Evolutionary conservation across 1,140 invertebrate species (phyloP).

Genomic region (Drosophila ohnishii): DNA sequence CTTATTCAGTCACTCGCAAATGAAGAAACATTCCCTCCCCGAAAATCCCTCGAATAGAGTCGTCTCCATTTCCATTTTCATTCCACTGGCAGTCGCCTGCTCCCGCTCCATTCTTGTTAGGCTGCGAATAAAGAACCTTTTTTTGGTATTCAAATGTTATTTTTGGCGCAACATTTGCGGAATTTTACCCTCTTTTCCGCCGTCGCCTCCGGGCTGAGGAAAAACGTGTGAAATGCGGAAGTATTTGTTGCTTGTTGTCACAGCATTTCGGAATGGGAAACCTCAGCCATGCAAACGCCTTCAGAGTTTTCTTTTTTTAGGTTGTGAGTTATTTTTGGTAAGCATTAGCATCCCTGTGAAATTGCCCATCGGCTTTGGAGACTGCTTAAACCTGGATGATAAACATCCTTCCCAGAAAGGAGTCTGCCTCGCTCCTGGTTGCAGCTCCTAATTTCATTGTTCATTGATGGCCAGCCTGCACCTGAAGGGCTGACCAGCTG

Average conservation of each 20-base stretch:
- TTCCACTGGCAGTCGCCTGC: slow-evolving; percentile 1
- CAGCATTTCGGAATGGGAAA: slow-evolving; percentile 30
- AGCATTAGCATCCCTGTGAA: slow-evolving; percentile 42
- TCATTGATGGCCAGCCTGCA: slow-evolving; percentile 32
- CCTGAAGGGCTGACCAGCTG: background rate
- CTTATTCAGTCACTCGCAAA: slow-evolving; percentile 64
- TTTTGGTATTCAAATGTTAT: slow-evolving; percentile 78
- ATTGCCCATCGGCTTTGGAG: slow-evolving; percentile 41
- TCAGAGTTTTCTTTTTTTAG: slow-evolving; percentile 41
- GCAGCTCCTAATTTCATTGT: slow-evolving; percentile 48
- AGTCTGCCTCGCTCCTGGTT: background rate
- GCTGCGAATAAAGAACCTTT: slow-evolving; percentile 55
- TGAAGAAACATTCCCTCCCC: slow-evolving; percentile 43
- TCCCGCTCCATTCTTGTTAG: slow-evolving; percentile 39
- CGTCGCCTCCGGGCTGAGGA: slow-evolving; percentile 1
- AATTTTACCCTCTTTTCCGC: slow-evolving; percentile 26
- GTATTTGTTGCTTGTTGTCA: slow-evolving; percentile 60
- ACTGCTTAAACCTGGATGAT: slow-evolving; percentile 42
- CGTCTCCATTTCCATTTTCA: slow-evolving; percentile 52
- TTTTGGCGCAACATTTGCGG: slow-evolving; percentile 70
- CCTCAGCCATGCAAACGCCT: slow-evolving; percentile 49
- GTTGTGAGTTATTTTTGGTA: slow-evolving; percentile 29
- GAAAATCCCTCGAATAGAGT: slow-evolving; percentile 55
- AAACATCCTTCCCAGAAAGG: slow-evolving; percentile 1
- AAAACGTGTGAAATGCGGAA: slow-evolving; percentile 73